Percentiles rank a stretch among this genome's conserved stretches.
Evolutionary conservation across 2,113 vertebrate species (phyloP).

Genomic region (Gopherus flavomarginatus): DNA sequence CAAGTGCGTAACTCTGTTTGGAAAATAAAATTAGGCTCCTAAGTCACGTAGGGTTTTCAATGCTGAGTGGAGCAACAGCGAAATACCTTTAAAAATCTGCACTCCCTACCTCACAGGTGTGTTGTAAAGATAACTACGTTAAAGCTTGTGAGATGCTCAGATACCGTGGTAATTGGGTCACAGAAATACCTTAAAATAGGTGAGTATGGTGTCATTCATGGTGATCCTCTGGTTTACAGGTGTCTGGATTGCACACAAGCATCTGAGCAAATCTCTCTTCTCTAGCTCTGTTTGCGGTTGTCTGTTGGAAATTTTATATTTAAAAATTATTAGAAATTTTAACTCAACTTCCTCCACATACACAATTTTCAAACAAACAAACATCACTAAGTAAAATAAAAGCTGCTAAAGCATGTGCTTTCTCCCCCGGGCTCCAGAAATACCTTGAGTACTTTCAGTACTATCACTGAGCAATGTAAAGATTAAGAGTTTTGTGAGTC

Average conservation of each 20-base stretch:
- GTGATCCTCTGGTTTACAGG: not conserved
- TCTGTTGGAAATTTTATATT: not conserved
- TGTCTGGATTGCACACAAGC: slow-evolving; percentile 14
- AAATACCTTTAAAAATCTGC: not conserved
- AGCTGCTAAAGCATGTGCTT: slow-evolving; percentile 52
- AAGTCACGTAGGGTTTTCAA: not conserved
- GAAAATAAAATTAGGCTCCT: not conserved
- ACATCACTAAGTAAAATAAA: not conserved
- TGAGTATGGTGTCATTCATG: not conserved
- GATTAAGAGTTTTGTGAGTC: slow-evolving; percentile 16
- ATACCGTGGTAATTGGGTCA: not conserved
- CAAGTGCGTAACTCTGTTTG: not conserved
- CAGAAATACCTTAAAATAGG: not conserved
- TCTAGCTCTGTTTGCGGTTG: not conserved
- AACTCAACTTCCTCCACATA: not conserved
- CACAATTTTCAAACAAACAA: slow-evolving; percentile 14
- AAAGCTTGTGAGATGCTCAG: not conserved
- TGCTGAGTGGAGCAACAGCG: not conserved
- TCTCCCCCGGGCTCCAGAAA: slow-evolving; percentile 18
- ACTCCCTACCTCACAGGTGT: not conserved
- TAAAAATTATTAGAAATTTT: not conserved
- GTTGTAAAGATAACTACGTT: slow-evolving; percentile 26
- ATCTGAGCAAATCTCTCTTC: slow-evolving; percentile 20
- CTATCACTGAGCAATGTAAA: not conserved
- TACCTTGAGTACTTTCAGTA: not conserved